Percentiles rank a stretch among this genome's conserved stretches.
These are phyloP conservation scores for Cataglyphis altisquamis DNA, from an alignment of 2,888 invertebrate genomes.

Conservation along the genomic window DNA sequence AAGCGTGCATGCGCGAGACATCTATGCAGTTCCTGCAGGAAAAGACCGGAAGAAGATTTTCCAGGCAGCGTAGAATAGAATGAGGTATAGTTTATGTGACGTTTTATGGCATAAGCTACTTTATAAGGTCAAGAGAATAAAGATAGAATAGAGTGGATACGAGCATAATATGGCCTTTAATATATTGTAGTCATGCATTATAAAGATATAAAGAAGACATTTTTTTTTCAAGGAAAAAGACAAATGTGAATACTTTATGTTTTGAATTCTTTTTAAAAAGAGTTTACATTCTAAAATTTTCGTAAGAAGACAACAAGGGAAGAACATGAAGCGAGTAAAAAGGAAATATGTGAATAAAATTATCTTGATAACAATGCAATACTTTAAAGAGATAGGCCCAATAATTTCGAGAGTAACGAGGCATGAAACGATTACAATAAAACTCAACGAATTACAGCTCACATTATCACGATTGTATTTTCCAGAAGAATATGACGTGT, in stretches of 20 bases:
- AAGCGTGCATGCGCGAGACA: slow-evolving; percentile 13
- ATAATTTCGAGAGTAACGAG: slow-evolving; percentile 1
- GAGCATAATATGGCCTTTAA: neutral
- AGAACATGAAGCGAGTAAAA: neutral
- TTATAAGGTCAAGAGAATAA: slow-evolving; percentile 21
- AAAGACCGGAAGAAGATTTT: neutral
- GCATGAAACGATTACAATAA: neutral
- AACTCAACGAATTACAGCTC: slow-evolving; percentile 8
- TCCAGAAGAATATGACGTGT: neutral
- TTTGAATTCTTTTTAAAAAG: neutral
- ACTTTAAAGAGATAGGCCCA: neutral
- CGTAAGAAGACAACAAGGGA: neutral
- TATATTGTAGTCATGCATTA: slow-evolving; percentile 5
- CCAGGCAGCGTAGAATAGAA: slow-evolving; percentile 8
- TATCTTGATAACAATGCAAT: neutral
- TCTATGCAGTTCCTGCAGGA: neutral
- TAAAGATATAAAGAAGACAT: neutral
- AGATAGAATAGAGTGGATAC: slow-evolving; percentile 10
- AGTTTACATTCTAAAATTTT: neutral
- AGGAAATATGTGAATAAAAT: neutral
- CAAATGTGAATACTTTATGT: neutral
- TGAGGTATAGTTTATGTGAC: slow-evolving; percentile 43
- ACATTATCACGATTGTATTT: slow-evolving; percentile 6
- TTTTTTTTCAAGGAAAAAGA: neutral
- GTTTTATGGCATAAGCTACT: slow-evolving; percentile 31